Percentiles rank a stretch among this genome's conserved stretches.
Conservation (phyloP, 1,140 invertebrate genomes). For the Scaptodrosophila lebanonensis region DNA sequence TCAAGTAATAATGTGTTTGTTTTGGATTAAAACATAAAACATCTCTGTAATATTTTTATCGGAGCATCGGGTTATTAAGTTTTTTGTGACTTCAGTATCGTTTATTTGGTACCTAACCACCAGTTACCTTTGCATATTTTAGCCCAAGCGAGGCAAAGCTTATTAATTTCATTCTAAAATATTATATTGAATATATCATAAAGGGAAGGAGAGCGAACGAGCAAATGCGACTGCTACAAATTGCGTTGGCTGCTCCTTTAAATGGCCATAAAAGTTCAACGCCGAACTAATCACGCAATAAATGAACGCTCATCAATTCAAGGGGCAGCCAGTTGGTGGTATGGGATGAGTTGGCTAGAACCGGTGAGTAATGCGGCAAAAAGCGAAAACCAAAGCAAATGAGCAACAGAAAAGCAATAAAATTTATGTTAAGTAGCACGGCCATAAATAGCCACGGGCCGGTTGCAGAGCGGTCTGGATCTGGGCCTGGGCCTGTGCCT, state of each 20-base stretch:
- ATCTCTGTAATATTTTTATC: no score
- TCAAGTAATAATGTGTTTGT: no score
- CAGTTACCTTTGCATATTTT: no score
- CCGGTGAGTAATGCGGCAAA: conserved; percentile 29
- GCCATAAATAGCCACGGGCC: conserved; percentile 65
- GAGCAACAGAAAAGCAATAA: conserved; percentile 68
- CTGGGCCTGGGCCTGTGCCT: no score
- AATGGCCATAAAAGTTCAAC: conserved; percentile 52
- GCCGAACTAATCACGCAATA: conserved; percentile 69
- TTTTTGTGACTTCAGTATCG: no score
- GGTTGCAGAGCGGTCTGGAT: no score
- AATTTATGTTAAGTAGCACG: conserved; percentile 73
- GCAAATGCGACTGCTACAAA: conserved; percentile 44
- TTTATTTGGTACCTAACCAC: no score
- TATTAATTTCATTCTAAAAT: no score
- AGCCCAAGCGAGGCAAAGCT: no score
- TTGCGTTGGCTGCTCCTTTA: conserved; percentile 36
- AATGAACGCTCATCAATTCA: conserved; percentile 72
- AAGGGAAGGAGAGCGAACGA: no score
- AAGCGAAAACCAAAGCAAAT: conserved; percentile 63
- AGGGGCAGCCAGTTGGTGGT: conserved; percentile 38
- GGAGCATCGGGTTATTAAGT: no score
- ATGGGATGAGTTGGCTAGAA: neutral
- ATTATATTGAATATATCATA: conserved; percentile 31
- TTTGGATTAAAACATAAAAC: no score